These are phyloP conservation scores for Tanypteryx hageni DNA, from an alignment of 2,888 invertebrate genomes.

Conservation along the genomic window DNA sequence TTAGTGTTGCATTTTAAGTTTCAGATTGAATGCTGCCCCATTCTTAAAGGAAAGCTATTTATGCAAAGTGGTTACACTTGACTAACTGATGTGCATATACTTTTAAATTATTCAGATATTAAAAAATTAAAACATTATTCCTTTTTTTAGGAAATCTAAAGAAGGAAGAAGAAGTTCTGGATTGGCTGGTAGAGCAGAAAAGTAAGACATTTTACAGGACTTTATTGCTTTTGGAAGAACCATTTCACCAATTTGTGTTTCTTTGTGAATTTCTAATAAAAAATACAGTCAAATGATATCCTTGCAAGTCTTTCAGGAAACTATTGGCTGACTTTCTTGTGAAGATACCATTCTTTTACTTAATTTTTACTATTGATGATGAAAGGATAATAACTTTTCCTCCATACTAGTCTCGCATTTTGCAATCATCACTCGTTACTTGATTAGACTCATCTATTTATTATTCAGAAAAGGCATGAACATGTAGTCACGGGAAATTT, in stretches of 20 bases:
- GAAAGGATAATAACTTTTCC: slow-evolving; percentile 9
- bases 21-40: slow-evolving; percentile 59
- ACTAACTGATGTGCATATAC: not conserved
- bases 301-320: slow-evolving; percentile 62
- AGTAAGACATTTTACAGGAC: slow-evolving; percentile 83
- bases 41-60: not conserved
- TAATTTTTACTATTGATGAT: slow-evolving; percentile 49
- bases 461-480: slow-evolving; percentile 27
- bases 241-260: slow-evolving; percentile 64
- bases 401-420: not conserved
- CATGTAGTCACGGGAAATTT: not conserved
- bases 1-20: slow-evolving; percentile 14
- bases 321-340: slow-evolving; percentile 52
- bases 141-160: slow-evolving; percentile 91
- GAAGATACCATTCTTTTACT: slow-evolving; percentile 34
- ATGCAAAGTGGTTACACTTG: not conserved
- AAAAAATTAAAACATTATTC: slow-evolving; percentile 31
- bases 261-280: slow-evolving; percentile 50
- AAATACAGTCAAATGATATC: slow-evolving; percentile 41
- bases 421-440: not conserved
- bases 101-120: slow-evolving; percentile 9
- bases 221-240: slow-evolving; percentile 63
- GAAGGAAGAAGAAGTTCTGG: slow-evolving; percentile 96
- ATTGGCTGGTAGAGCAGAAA: slow-evolving; percentile 97
- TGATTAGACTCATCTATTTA: not conserved